Evolutionary conservation across 1,140 invertebrate genomes (phyloP).

Genomic region (Lasioglossum albipes): DNA sequence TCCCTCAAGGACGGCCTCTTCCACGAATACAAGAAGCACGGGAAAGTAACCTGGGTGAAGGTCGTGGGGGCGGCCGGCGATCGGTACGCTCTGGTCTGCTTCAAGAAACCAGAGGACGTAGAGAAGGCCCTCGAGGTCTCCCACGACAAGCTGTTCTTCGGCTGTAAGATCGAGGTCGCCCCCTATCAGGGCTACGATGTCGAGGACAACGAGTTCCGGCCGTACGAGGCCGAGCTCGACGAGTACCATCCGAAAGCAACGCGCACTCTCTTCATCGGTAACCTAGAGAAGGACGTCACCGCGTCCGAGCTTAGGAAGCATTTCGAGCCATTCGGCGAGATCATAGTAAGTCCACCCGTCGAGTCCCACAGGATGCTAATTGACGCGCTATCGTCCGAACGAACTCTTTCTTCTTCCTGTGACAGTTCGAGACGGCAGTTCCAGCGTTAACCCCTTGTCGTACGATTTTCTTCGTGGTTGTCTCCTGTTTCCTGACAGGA

Average conservation of each 20-base stretch:
- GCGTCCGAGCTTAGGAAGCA: conserved; percentile 92
- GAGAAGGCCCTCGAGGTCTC: conserved; percentile 97
- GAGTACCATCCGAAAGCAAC: conserved; percentile 97
- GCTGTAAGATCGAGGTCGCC: conserved; percentile 95
- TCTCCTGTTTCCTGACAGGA: no score
- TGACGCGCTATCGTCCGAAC: background rate
- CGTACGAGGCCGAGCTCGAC: conserved; percentile 96
- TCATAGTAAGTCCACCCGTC: conserved; percentile 87
- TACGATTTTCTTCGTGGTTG: no score
- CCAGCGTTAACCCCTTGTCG: no score
- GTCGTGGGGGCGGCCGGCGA: conserved; percentile 90
- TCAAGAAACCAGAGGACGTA: conserved; percentile 98
- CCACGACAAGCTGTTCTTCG: conserved; percentile 97
- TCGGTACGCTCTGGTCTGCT: conserved; percentile 93
- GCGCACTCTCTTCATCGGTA: conserved; percentile 93
- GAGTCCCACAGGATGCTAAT: background rate
- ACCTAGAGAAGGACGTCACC: conserved; percentile 96
- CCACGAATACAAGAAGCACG: conserved; percentile 99
- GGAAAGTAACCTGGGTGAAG: conserved; percentile 97
- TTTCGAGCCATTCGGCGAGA: conserved; percentile 96
- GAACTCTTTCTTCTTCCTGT: no score
- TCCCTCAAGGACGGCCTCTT: conserved; percentile 98
- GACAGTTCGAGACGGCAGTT: no score
- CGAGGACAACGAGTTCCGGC: conserved; percentile 93
- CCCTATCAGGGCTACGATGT: conserved; percentile 93